Base-by-base conservation (phyloP, 1,140 invertebrate genomes). In the Linepithema humile region DNA sequence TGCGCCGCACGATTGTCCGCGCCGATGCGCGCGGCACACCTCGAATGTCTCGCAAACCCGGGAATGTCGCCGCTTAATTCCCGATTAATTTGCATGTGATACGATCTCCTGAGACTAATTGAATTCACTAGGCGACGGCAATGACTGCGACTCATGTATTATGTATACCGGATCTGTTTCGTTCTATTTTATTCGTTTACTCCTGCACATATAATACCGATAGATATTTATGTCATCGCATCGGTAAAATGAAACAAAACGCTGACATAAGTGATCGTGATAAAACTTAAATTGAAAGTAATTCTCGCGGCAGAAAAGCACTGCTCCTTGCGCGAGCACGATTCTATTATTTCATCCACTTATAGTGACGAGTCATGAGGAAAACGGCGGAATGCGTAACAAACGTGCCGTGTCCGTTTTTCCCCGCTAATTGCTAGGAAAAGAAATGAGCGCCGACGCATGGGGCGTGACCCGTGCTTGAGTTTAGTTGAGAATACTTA, bases 41-140 rank as follows among this genome's bases (percentile, higher is more conserved):
- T 50, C 60, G 45, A 78, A 53, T 64, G 6, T 78, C 48, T 69
- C 62, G 73, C n/a, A 20, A 38, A 57, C 20, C 50, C 23, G 60
- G 10, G 50, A 80, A 70, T 65, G 59, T 38, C 23, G 64, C 3
- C 48, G 45, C 17, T 80, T 80, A 80, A 80, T 53, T 69, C 17
- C 48, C 62, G 15, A 80, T 80, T 80, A 69, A 80, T 80, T 80
- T 80, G 50, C 64, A 57, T 80, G 23, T 10, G 75, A 69, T 69
- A 80, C 48, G 23, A 55, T 80, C 75, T 57, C 17, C 10, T 48
- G n/a, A 32, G 23, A 57, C 38, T 70, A 80, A 80, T 78, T 55
- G 75, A 78, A 78, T 80, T 69, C 38, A 55, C 23, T 4, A 60
- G 26, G 60, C 59, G 9, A 26, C 15, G 32, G 4, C n/a, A 1